phyloP scores from a whole-genome alignment of 2,797 vertebrate genomes.

The Enteromius unitaeniatus region DNA sequence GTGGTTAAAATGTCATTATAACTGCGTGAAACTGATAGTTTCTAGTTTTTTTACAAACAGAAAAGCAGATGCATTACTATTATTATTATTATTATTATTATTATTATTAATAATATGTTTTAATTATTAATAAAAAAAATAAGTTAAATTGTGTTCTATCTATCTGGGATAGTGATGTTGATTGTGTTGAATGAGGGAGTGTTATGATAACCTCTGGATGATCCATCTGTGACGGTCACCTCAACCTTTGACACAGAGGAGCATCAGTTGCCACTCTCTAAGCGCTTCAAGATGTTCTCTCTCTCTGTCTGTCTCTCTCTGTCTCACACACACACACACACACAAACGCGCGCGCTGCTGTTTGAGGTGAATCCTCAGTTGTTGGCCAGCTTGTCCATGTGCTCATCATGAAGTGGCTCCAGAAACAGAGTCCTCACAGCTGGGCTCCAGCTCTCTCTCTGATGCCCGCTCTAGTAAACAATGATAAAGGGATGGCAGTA shows the following conservation, averaged over 20 bases:
- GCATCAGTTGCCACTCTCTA: slow-evolving; percentile 52
- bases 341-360: slow-evolving; percentile 52
- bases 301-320: slow-evolving; percentile 8
- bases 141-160: background rate
- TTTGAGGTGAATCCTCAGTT: slow-evolving; percentile 66
- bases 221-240: slow-evolving; percentile 43
- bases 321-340: slow-evolving; percentile 42
- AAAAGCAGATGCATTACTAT: background rate
- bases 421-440: slow-evolving; percentile 67
- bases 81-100: background rate
- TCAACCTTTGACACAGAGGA: slow-evolving; percentile 49
- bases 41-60: background rate
- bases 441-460: slow-evolving; percentile 64
- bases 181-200: slow-evolving; percentile 14
- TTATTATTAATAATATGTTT: too few species aligned
- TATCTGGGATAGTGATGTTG: background rate
- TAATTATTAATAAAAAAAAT: background rate
- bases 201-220: slow-evolving; percentile 44
- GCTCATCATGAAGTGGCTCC: slow-evolving; percentile 61
- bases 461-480: slow-evolving; percentile 70
- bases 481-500: slow-evolving; percentile 73
- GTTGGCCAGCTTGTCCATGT: slow-evolving; percentile 61
- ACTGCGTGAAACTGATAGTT: background rate
- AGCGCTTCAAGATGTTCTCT: slow-evolving; percentile 60
- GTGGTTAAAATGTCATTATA: background rate